Evolutionary conservation across 2,888 invertebrate genomes (phyloP), one percentile per base, ranked within the genome.

Genomic region (Catocala fraxini): DNA sequence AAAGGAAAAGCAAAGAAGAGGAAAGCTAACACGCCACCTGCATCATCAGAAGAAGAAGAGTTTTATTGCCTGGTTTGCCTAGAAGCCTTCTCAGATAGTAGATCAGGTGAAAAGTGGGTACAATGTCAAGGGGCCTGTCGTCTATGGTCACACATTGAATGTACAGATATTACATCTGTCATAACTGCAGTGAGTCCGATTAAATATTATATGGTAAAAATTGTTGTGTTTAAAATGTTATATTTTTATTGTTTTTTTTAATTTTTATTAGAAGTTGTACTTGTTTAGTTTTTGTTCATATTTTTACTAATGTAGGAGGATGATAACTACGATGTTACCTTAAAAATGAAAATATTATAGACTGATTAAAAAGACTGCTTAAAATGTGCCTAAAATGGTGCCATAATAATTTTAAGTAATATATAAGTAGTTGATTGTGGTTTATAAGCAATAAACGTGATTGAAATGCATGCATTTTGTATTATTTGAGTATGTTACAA

Each of bases 101-200:
- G 65, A 53, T 9, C 69, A 34, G 60, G 68, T 7, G 65, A 72
- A 64, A 65, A 70, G 64, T 70, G 70, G 70, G 51, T 72, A 35
- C 15, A 59, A 42, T 72, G 66, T 45, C 71, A 68, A 66, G 61
- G 57, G 47, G 43, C 7, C n/a, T 70, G 72, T 70, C n/a, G 47
- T 6, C 43, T 68, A 11, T 70, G 70, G 72, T 53, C 72, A 6
- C 68, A 65, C 51, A 6, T 64, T 47, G 60, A 72, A 10, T 72
- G 70, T 51, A 53, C 64, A 59, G 41, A 13, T 42, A 65, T 58
- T 70, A 72, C 42, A 63, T 75, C 63, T 72, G 70, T 56, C 72
- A 70, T 35, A 74, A 74, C 63, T 75, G 73, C 60, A 56, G 67
- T 52, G 64, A 42, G 5, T 45, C 12, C 0, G 12, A 45, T 4